These are phyloP conservation scores for Torymus texanus DNA, from an alignment of 2,888 invertebrate genomes.

Conservation along the genomic window DNA sequence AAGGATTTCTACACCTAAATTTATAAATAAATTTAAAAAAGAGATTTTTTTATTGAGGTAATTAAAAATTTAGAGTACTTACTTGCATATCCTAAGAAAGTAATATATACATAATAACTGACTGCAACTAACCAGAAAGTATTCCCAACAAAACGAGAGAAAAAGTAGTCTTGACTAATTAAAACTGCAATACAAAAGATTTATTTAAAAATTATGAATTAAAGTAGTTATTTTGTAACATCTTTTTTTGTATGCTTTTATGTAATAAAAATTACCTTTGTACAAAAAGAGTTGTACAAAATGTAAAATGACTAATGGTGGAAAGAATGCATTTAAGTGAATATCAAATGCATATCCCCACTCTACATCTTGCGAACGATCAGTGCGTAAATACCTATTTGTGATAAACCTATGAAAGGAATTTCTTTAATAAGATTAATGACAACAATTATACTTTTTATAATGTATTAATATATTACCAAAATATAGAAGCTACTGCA, in stretches of 20 bases:
- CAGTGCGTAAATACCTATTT: slow-evolving; percentile 86
- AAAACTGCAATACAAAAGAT: slow-evolving; percentile 79
- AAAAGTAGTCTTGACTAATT: slow-evolving; percentile 85
- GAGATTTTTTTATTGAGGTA: slow-evolving; percentile 34
- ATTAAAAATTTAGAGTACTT: slow-evolving; percentile 73
- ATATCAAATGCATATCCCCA: slow-evolving; percentile 99
- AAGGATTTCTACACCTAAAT: slow-evolving; percentile 89
- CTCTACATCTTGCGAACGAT: slow-evolving; percentile 88
- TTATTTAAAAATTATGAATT: slow-evolving; percentile 23
- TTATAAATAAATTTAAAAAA: slow-evolving; percentile 9
- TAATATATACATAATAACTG: slow-evolving; percentile 96
- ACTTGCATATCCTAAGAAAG: slow-evolving; percentile 97
- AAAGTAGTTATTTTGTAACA: slow-evolving; percentile 14
- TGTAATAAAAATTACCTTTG: slow-evolving; percentile 79
- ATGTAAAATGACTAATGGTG: slow-evolving; percentile 94
- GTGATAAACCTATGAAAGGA: slow-evolving; percentile 83
- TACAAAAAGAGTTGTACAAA: slow-evolving; percentile 93
- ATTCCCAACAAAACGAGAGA: slow-evolving; percentile 91
- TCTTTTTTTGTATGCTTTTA: not conserved
- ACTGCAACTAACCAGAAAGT: slow-evolving; percentile 94
- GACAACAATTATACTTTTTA: slow-evolving; percentile 4
- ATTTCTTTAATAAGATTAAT: slow-evolving; percentile 16
- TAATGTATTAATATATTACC: slow-evolving; percentile 77
- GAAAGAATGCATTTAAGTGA: slow-evolving; percentile 98
- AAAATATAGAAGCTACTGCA: slow-evolving; percentile 90